These are phyloP conservation scores for Zophobas atratus DNA, from an alignment of 1,140 invertebrate genomes.

Conservation along the genomic window DNA sequence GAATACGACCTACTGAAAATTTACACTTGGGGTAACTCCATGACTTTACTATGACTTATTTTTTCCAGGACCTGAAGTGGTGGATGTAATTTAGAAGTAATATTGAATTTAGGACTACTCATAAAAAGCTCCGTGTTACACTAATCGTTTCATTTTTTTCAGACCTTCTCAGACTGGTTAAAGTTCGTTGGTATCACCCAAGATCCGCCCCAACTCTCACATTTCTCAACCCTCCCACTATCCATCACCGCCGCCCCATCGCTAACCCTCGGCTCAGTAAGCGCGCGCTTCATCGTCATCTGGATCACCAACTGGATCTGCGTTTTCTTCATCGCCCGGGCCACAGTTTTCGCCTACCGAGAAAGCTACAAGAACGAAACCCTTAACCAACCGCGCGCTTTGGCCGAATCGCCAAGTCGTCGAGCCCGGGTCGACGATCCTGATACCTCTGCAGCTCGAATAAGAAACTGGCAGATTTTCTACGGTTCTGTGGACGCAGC, in stretches of 20 bases:
- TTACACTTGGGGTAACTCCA: too few species aligned
- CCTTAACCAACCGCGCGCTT: background rate
- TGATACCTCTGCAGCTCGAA: conserved; percentile 51
- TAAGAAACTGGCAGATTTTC: conserved; percentile 57
- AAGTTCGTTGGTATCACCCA: conserved; percentile 54
- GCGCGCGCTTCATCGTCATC: conserved; percentile 11
- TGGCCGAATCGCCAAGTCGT: background rate
- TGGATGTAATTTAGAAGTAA: too few species aligned
- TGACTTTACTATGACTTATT: too few species aligned
- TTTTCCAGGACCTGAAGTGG: too few species aligned
- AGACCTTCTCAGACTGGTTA: conserved; percentile 56
- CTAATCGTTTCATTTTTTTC: conserved; percentile 25
- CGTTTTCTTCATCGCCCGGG: background rate
- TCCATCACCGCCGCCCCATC: conserved; percentile 38
- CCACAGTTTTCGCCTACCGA: background rate
- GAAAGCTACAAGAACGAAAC: conserved; percentile 7
- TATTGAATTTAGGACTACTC: too few species aligned
- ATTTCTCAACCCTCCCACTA: conserved; percentile 48
- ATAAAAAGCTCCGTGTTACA: too few species aligned
- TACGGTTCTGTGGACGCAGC: conserved; percentile 55
- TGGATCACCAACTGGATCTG: conserved; percentile 23
- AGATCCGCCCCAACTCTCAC: conserved; percentile 32
- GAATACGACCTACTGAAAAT: too few species aligned
- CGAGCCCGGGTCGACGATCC: conserved; percentile 2
- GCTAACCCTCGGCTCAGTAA: background rate